A percentile compares a stretch with the other conserved stretches of the same genome.
Conservation (phyloP, 2,797 vertebrate genomes). For the Podarcis siculus region DNA sequence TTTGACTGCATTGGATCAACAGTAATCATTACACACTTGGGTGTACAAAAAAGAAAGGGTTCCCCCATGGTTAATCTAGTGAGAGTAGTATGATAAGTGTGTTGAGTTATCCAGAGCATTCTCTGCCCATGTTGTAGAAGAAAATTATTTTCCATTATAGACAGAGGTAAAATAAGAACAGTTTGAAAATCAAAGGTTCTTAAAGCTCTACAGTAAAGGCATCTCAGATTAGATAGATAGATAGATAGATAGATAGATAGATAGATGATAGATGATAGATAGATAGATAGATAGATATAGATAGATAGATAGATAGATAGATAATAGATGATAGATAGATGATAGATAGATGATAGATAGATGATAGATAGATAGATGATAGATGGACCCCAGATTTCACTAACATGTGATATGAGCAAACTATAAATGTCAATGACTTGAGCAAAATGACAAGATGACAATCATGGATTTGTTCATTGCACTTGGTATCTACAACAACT, state of each 20-base stretch:
- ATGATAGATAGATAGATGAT: too few species aligned
- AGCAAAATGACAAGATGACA: not conserved
- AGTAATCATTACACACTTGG: not conserved
- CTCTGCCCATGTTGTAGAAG: not conserved
- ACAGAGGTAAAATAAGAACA: not conserved
- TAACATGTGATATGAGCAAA: not conserved
- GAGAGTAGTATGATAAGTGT: not conserved
- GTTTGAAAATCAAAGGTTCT: not conserved
- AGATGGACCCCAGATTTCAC: too few species aligned
- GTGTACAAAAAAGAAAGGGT: not conserved
- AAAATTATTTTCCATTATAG: not conserved
- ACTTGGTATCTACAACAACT: not conserved
- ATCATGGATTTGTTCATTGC: not conserved
- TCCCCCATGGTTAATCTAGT: not conserved
- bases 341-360: too few species aligned
- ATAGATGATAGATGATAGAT: too few species aligned
- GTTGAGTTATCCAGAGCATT: not conserved
- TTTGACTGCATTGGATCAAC: not conserved
- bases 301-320: too few species aligned
- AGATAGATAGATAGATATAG: too few species aligned
- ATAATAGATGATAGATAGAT: too few species aligned
- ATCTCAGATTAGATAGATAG: not conserved
- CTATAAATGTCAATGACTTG: not conserved
- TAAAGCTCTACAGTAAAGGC: not conserved
- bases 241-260: too few species aligned